Conservation (phyloP, 1,140 invertebrate genomes). For the Pseudomyrmex sp. region DNA sequence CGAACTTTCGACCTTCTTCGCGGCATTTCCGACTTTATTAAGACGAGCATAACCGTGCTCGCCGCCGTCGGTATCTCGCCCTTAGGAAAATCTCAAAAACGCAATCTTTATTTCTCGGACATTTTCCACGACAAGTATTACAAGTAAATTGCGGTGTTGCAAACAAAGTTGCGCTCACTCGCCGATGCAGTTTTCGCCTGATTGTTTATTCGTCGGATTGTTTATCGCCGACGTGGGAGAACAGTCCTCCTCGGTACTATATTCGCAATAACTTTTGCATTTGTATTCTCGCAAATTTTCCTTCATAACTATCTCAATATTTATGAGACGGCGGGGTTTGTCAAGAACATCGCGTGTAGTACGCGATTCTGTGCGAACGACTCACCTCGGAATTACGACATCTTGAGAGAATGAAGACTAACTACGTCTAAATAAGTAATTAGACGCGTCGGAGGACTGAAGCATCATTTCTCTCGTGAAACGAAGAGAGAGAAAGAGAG, state of each 20-base stretch:
- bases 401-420: conserved; percentile 10
- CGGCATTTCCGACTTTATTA: conserved; percentile 38
- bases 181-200: not conserved
- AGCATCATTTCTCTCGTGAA: not conserved
- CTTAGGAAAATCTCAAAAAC: conserved; percentile 34
- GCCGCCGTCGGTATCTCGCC: not conserved
- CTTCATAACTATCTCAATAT: conserved; percentile 2
- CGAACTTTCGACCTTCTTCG: conserved; percentile 62
- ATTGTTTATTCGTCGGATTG: not conserved
- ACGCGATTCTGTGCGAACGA: not conserved
- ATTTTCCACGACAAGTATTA: conserved; percentile 1
- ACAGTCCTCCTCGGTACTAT: too few relatives aligned
- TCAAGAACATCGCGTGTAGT: not conserved
- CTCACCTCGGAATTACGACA: not conserved
- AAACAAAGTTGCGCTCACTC: not conserved
- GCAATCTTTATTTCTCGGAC: conserved; percentile 3
- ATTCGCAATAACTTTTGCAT: not conserved
- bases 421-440: conserved; percentile 32
- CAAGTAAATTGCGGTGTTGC: not conserved
- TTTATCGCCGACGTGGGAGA: not conserved
- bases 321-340: not conserved
- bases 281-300: conserved; percentile 11
- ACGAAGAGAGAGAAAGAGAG: not conserved
- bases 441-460: not conserved
- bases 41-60: not conserved